These are phyloP conservation scores for Orchestia grillus DNA, from an alignment of 1,140 invertebrate species.

Conservation along the genomic window DNA sequence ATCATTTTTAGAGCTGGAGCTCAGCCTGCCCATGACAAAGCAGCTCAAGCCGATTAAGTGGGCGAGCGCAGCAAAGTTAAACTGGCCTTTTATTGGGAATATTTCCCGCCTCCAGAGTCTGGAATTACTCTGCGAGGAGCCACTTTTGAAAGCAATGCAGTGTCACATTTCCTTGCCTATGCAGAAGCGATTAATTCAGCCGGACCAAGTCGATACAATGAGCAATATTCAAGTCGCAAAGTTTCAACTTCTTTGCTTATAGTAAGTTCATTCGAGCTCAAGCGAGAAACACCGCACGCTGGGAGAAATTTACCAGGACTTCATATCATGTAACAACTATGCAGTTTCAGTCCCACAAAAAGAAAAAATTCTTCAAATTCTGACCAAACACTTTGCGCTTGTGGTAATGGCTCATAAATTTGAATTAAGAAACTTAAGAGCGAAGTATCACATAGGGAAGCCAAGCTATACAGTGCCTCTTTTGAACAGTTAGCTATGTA, in stretches of 20 bases:
- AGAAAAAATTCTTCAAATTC: neutral
- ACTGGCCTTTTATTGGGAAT: neutral
- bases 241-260: neutral
- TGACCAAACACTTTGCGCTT: neutral
- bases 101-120: neutral
- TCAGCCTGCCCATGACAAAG: neutral
- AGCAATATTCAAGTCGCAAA: neutral
- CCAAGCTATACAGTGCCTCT: neutral
- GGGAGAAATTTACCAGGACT: neutral
- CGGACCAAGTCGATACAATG: neutral
- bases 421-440: neutral
- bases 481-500: neutral
- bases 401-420: neutral
- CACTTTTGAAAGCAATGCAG: neutral
- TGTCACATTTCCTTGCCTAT: neutral
- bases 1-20: neutral
- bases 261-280: neutral
- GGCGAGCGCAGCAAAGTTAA: neutral
- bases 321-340: neutral
- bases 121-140: neutral
- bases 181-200: neutral
- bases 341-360: neutral
- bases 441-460: neutral
- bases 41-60: neutral
- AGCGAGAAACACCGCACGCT: neutral